Percentiles rank a stretch among this genome's conserved stretches.
These are phyloP conservation scores for Boleophthalmus pectinirostris DNA, from an alignment of 2,113 vertebrate species.

Conservation along the genomic window DNA sequence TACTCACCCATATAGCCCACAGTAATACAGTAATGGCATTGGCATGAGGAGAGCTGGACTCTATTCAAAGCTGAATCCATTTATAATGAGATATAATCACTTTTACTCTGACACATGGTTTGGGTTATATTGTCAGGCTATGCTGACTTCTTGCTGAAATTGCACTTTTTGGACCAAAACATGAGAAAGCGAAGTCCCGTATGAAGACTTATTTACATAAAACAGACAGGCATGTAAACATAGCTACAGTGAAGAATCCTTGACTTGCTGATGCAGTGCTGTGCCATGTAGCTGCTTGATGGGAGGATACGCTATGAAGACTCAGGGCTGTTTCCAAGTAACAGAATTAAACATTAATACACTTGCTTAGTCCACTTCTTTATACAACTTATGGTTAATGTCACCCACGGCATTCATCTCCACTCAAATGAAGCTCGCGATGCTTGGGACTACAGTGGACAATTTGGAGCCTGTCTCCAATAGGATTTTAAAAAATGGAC, in stretches of 20 bases:
- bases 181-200: constrained; percentile 30
- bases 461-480: too few species aligned
- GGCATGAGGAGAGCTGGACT: constrained; percentile 18
- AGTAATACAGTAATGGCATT: constrained; percentile 38
- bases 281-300: constrained; percentile 38
- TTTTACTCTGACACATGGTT: constrained; percentile 44
- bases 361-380: too few species aligned
- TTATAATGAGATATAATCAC: constrained; percentile 58
- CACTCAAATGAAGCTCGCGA: too few species aligned
- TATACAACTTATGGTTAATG: too few species aligned
- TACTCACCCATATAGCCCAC: constrained; percentile 8
- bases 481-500: too few species aligned
- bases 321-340: not conserved
- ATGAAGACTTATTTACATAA: constrained; percentile 60
- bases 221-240: constrained; percentile 51
- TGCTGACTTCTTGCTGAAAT: constrained; percentile 57
- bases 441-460: too few species aligned
- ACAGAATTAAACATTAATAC: not conserved
- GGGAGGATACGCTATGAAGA: constrained; percentile 17
- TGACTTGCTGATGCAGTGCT: constrained; percentile 56
- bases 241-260: constrained; percentile 23
- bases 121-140: constrained; percentile 29
- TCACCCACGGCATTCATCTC: too few species aligned
- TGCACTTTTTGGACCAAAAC: constrained; percentile 54
- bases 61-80: constrained; percentile 52